Evolutionary conservation across 2,888 invertebrate species (phyloP).

Genomic region (Podotricha telesiphe): DNA sequence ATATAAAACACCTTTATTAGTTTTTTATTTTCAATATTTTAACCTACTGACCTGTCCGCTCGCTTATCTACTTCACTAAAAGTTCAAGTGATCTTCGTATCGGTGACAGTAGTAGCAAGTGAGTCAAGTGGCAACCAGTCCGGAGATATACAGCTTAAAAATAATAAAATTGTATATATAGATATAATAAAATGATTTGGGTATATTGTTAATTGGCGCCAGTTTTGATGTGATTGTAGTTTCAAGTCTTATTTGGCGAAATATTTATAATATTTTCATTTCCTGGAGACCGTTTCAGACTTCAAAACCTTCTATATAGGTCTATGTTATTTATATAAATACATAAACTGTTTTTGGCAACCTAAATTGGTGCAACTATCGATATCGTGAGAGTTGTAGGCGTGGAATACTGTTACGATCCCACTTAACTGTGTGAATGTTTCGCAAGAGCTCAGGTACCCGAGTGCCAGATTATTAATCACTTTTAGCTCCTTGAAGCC

Average conservation of each 20-base stretch:
- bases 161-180: background rate
- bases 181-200: no score
- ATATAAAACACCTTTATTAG: background rate
- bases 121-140: conserved; percentile 31
- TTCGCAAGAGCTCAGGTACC: conserved; percentile 37
- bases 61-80: conserved; percentile 31
- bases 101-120: conserved; percentile 26
- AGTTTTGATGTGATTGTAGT: no score
- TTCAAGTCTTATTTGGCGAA: no score
- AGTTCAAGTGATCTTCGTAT: conserved; percentile 39
- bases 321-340: conserved; percentile 12
- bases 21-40: conserved; percentile 15
- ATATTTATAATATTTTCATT: no score
- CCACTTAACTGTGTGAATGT: conserved; percentile 39
- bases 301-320: background rate
- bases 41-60: conserved; percentile 33
- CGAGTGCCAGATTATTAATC: conserved; percentile 30
- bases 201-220: no score
- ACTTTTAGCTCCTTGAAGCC: conserved; percentile 28
- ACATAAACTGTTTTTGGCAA: conserved; percentile 25
- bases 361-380: conserved; percentile 30
- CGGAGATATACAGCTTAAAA: conserved; percentile 9
- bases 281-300: background rate
- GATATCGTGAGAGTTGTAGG: conserved; percentile 53
- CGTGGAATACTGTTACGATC: conserved; percentile 63